These are phyloP conservation scores for Arctopsyche grandis DNA, from an alignment of 1,140 invertebrate genomes.

Conservation along the genomic window DNA sequence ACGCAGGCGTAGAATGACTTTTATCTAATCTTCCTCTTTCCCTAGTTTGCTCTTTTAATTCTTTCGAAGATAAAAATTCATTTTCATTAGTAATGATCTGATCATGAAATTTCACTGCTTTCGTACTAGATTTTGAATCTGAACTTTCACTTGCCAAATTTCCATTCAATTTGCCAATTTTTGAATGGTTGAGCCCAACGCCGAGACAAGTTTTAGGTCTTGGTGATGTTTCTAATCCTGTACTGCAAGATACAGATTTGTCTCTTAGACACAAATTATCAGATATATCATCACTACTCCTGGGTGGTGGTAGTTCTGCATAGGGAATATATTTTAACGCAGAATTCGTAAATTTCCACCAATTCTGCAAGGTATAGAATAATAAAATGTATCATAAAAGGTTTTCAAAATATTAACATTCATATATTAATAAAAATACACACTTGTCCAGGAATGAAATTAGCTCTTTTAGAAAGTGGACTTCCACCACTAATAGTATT, in stretches of 20 bases:
- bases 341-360: constrained; percentile 71
- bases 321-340: constrained; percentile 60
- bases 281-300: constrained; percentile 56
- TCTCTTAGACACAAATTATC: constrained; percentile 59
- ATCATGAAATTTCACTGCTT: constrained; percentile 51
- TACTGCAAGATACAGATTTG: constrained; percentile 73
- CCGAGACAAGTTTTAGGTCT: constrained; percentile 76
- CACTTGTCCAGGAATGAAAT: constrained; percentile 75
- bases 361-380: constrained; percentile 66
- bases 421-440: constrained; percentile 20
- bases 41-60: constrained; percentile 45
- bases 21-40: constrained; percentile 74
- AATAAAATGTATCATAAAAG: constrained; percentile 9
- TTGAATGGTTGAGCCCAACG: constrained; percentile 55
- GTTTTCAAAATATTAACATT: constrained; percentile 27
- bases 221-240: constrained; percentile 73
- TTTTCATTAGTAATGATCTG: constrained; percentile 51
- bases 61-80: constrained; percentile 2
- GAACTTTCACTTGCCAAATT: constrained; percentile 34
- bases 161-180: constrained; percentile 41
- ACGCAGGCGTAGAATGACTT: constrained; percentile 79
- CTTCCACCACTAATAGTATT: constrained; percentile 90
- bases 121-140: constrained; percentile 30
- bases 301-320: constrained; percentile 56
- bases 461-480: constrained; percentile 73